phyloP scores from a whole-genome alignment of 1,140 invertebrate species.

The roundworm (Caenorhabditis elegans) region WBcel235 BX284605.5:10992001-10992500 shows the following conservation, averaged over 20 bases:
- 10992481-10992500: conserved; percentile 60
- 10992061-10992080: no score
- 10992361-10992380: neutral
- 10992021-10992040: neutral
- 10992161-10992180: conserved; percentile 36
- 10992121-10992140: neutral
- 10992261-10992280: conserved; percentile 63
- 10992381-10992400: conserved; percentile 13
- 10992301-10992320: conserved; percentile 61
- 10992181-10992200: conserved; percentile 28
- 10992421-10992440: conserved; percentile 63
- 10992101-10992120: conserved; percentile 19
- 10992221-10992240: neutral
- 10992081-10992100: conserved; percentile 23
- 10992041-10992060: no score
- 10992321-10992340: conserved; percentile 63
- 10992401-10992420: conserved; percentile 54
- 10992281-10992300: conserved; percentile 63
- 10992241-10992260: conserved; percentile 58
- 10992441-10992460: conserved; percentile 64
- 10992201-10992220: no score
- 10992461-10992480: conserved; percentile 61
- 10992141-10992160: conserved; percentile 35
- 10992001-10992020: neutral
- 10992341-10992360: conserved; percentile 47